Percentiles rank a stretch among this genome's conserved stretches.
phyloP scores from a whole-genome alignment of 2,113 vertebrate species.

The Sigmodon hispidus region DNA sequence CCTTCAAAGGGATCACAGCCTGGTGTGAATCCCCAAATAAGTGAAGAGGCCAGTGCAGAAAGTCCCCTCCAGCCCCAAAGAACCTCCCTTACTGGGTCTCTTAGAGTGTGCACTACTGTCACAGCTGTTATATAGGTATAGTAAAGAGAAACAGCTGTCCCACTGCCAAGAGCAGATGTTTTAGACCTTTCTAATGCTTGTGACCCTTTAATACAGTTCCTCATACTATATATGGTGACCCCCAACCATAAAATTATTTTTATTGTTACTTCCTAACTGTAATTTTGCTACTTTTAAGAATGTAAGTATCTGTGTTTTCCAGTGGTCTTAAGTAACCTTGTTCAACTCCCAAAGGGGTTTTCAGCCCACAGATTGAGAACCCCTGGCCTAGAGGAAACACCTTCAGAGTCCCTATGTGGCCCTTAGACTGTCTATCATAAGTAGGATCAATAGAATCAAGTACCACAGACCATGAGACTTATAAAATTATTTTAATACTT shows the following conservation, averaged over 20 bases:
- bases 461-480: not conserved
- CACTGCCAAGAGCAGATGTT: not conserved
- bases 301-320: not conserved
- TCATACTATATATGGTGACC: accelerated
- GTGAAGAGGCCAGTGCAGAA: constrained; percentile 21
- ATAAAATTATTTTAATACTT: not conserved
- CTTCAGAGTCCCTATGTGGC: not conserved
- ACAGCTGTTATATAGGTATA: not conserved
- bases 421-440: not conserved
- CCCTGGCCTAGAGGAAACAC: not conserved
- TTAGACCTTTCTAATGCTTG: not conserved
- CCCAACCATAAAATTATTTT: not conserved
- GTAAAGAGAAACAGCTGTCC: not conserved
- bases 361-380: not conserved
- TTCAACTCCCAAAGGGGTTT: not conserved
- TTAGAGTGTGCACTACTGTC: not conserved
- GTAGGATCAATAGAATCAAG: not conserved
- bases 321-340: not conserved
- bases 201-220: not conserved
- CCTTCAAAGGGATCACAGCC: constrained; percentile 68
- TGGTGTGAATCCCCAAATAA: constrained; percentile 28
- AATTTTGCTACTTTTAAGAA: not conserved
- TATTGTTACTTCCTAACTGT: not conserved
- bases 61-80: not conserved
- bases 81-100: not conserved